phyloP scores from a whole-genome alignment of 2,888 invertebrate species.

The Cosmia trapezina region DNA sequence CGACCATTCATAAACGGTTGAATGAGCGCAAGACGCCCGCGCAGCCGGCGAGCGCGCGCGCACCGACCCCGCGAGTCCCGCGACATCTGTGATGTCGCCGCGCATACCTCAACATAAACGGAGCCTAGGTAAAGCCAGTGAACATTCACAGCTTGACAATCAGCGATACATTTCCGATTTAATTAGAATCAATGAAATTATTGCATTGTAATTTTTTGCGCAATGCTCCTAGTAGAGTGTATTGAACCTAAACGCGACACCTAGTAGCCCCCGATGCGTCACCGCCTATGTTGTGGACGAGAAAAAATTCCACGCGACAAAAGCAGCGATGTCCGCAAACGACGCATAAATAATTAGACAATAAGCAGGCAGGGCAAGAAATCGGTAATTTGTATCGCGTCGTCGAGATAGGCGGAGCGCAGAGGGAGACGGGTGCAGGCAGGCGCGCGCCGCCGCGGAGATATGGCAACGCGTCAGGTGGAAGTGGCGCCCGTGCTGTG shows the following conservation, averaged over 20 bases:
- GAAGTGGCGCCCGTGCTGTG: conserved; percentile 86
- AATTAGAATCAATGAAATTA: conserved; percentile 35
- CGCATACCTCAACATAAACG: conserved; percentile 60
- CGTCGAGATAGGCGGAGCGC: conserved; percentile 86
- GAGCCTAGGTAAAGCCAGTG: conserved; percentile 50
- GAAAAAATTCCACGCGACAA: conserved; percentile 85
- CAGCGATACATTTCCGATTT: conserved; percentile 40
- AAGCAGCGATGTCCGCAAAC: conserved; percentile 83
- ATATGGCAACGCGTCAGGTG: conserved; percentile 90
- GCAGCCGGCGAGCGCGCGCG: conserved; percentile 77
- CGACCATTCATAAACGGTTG: conserved; percentile 88
- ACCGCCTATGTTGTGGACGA: conserved; percentile 77
- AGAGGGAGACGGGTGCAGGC: conserved; percentile 85
- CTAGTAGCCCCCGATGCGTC: conserved; percentile 84
- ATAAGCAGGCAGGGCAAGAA: conserved; percentile 89
- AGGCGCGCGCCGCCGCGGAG: conserved; percentile 87
- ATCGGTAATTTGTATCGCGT: conserved; percentile 89
- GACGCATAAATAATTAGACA: conserved; percentile 90
- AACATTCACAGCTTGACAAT: conserved; percentile 30
- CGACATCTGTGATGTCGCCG: conserved; percentile 78
- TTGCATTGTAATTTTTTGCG: conserved; percentile 55
- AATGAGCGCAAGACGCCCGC: conserved; percentile 86
- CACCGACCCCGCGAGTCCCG: conserved; percentile 74
- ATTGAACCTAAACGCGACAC: conserved; percentile 84
- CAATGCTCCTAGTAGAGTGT: conserved; percentile 74